Percentiles rank a stretch among this genome's conserved stretches.
phyloP scores from a whole-genome alignment of 23 tunicate genomes.

The Botrylloides violaceus region DNA sequence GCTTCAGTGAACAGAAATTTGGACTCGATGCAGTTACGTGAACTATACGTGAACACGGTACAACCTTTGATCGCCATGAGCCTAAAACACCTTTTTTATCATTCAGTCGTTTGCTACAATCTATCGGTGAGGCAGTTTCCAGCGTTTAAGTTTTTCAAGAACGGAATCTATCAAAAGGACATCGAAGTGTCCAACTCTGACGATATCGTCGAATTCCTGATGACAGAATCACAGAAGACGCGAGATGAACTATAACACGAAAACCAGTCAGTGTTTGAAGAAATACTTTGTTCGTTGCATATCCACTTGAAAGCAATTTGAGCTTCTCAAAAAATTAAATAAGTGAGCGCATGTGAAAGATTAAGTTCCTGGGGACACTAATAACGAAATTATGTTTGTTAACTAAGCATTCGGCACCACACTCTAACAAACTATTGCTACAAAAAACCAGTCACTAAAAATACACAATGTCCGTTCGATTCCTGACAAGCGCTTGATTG shows the following conservation, averaged over 20 bases:
- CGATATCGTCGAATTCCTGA: slow-evolving; percentile 30
- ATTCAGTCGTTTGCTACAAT: slow-evolving; percentile 71
- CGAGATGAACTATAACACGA: slow-evolving; percentile 8
- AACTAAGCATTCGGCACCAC: too few species aligned
- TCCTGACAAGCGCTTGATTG: too few species aligned
- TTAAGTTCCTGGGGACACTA: too few species aligned
- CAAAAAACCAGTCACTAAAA: too few species aligned
- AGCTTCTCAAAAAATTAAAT: background rate
- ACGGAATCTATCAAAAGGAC: slow-evolving; percentile 30
- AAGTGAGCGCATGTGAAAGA: background rate
- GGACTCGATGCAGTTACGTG: too few species aligned
- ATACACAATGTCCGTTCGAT: too few species aligned
- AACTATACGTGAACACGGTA: too few species aligned
- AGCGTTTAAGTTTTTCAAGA: slow-evolving; percentile 40
- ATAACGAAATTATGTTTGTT: too few species aligned
- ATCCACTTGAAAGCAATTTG: background rate
- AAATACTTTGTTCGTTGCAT: background rate
- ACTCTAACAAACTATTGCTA: too few species aligned
- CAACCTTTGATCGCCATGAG: background rate
- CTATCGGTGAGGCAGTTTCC: slow-evolving; percentile 50
- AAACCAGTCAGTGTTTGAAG: background rate
- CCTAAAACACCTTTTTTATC: slow-evolving; percentile 3
- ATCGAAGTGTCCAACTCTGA: slow-evolving; percentile 10
- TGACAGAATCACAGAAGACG: background rate
- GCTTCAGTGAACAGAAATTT: too few species aligned